Percentiles rank a stretch among this genome's conserved stretches.
Conservation (phyloP, 2,888 invertebrate genomes). For the Spodoptera exigua region DNA sequence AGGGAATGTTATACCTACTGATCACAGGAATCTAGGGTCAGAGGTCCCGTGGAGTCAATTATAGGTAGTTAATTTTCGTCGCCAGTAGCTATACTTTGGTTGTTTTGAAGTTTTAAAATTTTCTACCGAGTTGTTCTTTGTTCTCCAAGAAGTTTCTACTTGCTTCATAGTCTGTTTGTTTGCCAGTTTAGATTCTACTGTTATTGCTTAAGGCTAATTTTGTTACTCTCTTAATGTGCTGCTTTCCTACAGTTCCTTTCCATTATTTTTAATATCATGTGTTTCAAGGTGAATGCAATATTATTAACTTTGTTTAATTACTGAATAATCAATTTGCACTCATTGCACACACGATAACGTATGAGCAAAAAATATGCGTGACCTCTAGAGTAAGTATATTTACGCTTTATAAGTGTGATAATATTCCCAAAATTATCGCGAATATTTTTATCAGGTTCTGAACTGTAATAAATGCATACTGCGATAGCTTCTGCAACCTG, state of each 20-base stretch:
- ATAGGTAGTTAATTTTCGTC: conserved; percentile 67
- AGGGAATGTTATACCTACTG: conserved; percentile 68
- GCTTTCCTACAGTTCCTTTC: conserved; percentile 25
- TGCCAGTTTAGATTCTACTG: too few species aligned
- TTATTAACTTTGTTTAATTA: conserved; percentile 14
- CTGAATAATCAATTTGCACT: conserved; percentile 35
- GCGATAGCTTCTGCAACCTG: conserved; percentile 80
- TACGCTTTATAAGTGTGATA: conserved; percentile 32
- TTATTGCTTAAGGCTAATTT: too few species aligned
- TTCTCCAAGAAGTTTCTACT: conserved; percentile 9
- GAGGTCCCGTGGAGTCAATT: conserved; percentile 72
- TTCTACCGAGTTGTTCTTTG: conserved; percentile 19
- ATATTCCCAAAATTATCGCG: conserved; percentile 42
- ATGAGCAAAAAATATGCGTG: conserved; percentile 15
- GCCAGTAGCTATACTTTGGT: conserved; percentile 38
- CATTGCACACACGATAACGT: conserved; percentile 18
- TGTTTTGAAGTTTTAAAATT: conserved; percentile 35
- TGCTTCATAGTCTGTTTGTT: too few species aligned
- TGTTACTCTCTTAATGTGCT: conserved; percentile 8
- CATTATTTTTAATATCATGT: neutral
- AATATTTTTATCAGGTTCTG: conserved; percentile 38
- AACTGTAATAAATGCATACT: conserved; percentile 67
- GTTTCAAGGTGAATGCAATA: conserved; percentile 12
- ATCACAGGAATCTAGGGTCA: conserved; percentile 72
- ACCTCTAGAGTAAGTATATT: conserved; percentile 44